phyloP scores from a whole-genome alignment of 2,113 vertebrate species.

The Rafetus swinhoei region DNA sequence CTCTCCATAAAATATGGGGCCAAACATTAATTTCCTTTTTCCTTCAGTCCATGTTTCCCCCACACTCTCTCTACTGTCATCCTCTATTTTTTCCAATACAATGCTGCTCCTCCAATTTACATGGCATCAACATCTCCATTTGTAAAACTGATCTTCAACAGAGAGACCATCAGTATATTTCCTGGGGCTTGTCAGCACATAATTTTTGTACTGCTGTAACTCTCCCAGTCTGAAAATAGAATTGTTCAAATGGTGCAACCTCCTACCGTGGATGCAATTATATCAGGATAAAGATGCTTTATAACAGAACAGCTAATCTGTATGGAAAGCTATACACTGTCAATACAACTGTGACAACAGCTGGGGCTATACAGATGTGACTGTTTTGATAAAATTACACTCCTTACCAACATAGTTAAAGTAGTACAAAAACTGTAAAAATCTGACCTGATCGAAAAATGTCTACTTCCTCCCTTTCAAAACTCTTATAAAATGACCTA shows the following conservation, averaged over 20 bases:
- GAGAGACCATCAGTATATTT: not conserved
- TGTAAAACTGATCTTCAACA: not conserved
- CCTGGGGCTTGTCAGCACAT: not conserved
- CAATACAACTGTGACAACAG: not conserved
- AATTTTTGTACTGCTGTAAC: not conserved
- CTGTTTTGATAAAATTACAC: not conserved
- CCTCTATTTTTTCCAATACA: not conserved
- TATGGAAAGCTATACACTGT: too few species aligned
- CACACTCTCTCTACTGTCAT: not conserved
- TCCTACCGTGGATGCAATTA: not conserved
- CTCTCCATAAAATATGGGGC: not conserved
- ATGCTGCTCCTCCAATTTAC: not conserved
- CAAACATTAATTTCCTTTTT: not conserved
- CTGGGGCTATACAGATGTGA: not conserved
- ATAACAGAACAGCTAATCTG: not conserved
- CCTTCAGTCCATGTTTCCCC: not conserved
- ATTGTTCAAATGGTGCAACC: not conserved
- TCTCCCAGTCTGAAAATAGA: not conserved
- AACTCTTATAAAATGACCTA: not conserved
- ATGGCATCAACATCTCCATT: fast-evolving
- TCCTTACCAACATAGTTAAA: not conserved
- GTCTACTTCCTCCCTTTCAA: not conserved
- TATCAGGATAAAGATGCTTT: not conserved
- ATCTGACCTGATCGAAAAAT: not conserved
- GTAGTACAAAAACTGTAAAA: not conserved